Conservation (phyloP, 2,797 vertebrate genomes). For the Alfaro cultratus region DNA sequence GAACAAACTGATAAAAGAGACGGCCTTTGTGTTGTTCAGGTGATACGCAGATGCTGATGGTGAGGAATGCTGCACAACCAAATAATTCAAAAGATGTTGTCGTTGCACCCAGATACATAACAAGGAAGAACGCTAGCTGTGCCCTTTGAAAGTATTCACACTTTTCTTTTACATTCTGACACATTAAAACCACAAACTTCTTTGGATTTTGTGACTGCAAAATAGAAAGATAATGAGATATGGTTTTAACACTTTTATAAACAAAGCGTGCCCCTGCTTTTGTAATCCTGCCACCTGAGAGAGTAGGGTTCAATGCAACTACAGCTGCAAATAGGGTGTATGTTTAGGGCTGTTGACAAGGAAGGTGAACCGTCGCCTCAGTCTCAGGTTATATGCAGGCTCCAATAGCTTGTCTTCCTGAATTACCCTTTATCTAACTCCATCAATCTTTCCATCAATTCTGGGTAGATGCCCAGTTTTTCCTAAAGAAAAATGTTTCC, state of each 20-base stretch:
- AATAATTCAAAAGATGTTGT: not conserved
- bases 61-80: slow-evolving; percentile 5
- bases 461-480: not conserved
- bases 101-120: not conserved
- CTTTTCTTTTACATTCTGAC: not conserved
- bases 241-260: not conserved
- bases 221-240: not conserved
- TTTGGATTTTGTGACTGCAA: not conserved
- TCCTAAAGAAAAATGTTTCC: not conserved
- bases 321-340: not conserved
- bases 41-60: not conserved
- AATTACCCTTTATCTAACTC: not conserved
- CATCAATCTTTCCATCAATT: not conserved
- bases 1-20: not conserved
- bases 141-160: not conserved
- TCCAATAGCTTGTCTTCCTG: not conserved
- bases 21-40: not conserved
- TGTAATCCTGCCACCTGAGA: not conserved
- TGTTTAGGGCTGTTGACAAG: not conserved
- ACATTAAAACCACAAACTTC: not conserved
- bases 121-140: not conserved
- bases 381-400: not conserved
- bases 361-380: not conserved
- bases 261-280: not conserved
- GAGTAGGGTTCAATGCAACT: not conserved